Conservation (phyloP, 53 echinoderm and acorn worm genomes). For the Holothuria scabra region DNA sequence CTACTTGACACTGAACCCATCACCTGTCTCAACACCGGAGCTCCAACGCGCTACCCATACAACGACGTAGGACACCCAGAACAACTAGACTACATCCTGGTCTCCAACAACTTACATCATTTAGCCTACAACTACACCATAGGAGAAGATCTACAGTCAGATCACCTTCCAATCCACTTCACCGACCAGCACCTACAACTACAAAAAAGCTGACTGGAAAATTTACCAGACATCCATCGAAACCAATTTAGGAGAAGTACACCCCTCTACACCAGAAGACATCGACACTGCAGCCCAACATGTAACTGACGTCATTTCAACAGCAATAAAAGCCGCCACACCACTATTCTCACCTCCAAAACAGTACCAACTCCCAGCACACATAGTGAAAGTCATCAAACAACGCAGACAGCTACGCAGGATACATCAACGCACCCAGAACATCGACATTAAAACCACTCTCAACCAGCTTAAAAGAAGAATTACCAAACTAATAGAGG, state of each 20-base stretch:
- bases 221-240: background rate
- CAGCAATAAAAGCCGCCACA: background rate
- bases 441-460: too few relatives aligned
- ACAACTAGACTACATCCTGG: slow-evolving; percentile 5
- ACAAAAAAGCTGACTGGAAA: background rate
- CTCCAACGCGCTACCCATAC: too few relatives aligned
- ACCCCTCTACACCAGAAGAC: too few relatives aligned
- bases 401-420: too few relatives aligned
- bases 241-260: background rate
- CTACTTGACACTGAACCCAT: too few relatives aligned
- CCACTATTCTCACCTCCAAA: too few relatives aligned
- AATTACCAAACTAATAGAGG: too few relatives aligned
- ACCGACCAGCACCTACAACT: background rate
- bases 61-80: background rate
- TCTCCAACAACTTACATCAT: background rate
- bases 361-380: too few relatives aligned
- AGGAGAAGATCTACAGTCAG: slow-evolving; percentile 4
- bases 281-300: slow-evolving; percentile 12
- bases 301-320: background rate
- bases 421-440: too few relatives aligned
- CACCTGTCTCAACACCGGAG: too few relatives aligned
- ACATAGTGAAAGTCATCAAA: too few relatives aligned
- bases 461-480: too few relatives aligned
- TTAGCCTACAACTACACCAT: background rate
- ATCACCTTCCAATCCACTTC: background rate